Base-by-base conservation (phyloP, 2,888 invertebrate genomes). In the Acanthosepion pharaonis region DNA sequence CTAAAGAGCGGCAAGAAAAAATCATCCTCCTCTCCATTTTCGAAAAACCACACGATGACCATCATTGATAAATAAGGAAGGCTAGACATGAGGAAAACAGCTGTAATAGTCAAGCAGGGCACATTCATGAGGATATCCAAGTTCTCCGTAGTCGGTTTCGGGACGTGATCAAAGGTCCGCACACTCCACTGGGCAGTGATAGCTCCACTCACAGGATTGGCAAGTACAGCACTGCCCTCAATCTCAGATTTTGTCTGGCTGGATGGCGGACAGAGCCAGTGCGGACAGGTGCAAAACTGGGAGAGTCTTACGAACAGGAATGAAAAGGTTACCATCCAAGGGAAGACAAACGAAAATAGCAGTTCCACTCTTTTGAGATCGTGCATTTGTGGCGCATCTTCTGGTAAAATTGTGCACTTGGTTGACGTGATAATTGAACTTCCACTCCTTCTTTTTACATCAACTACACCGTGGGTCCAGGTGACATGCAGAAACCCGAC, bases 401-500 rank as follows among this genome's bases (percentile, higher is more conserved):
- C 94, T 25, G 94, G 94, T 94, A 94, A n/a, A 55, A 94, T 64
- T 23, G 48, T 94, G 28, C 94, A 94, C n/a, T 28, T 92, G n/a
- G 33, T 78, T 9, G 33, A 11, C 78, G 78, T 33, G 33, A 18
- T 23, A n/a, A 33, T 78, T 8, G 78, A 15, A 18, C n/a, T 78
- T n/a, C n/a, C 78, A 1, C 92, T 49, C 5, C 42, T 11, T 4
- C 18, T 48, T 15, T 53, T 48, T 3, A 55, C 55, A 94, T 94
- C 94, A 3, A 94, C 64, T 11, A 64, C 94, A 2, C 94, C 94
- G 20, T 64, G 55, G 15, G 94, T 94, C 94, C 94, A 94, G 59
- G 94, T 94, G 64, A 94, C 94, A n/a, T 94, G 59, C 18, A 94
- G 94, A 53, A 94, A 94, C 18, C 94, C 94, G 9, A 94, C 94